Base-by-base conservation (phyloP, 1,140 invertebrate species). In the Trichonephila clavata region DNA sequence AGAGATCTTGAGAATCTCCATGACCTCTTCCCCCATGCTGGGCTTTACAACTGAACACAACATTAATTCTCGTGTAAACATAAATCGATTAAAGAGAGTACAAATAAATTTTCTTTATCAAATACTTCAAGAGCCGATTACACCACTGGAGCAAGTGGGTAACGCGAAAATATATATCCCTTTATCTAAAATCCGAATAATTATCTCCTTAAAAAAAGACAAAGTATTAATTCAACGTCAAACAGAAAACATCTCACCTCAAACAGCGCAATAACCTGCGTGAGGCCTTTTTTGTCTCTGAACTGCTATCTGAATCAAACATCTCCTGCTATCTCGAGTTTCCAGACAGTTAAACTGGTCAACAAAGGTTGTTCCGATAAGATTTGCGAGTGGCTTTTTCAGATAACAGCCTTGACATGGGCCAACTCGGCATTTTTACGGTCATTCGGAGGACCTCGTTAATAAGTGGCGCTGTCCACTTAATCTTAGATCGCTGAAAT, bases 381-480 rank as follows among this genome's bases (percentile, higher is more conserved):
- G 71, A 77, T 77, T 39, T 39, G 71, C 71, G 71, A 77, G 27
- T 32, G 71, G 10, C 68, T 18, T 77, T 32, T 16, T 16, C 2
- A 24, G 27, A 77, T 32, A 77, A 77, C 71, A 39, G 13, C 14
- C 16, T 39, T 32, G 71, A 18, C 71, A 39, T 50, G 50, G 7
- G 50, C 3, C 7, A 50, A 50, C 50, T 50, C 0, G 10, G 7
- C 7, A 0, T 50, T 50, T 39, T 20, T 39, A 4, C 14, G 18
- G 24, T 20, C 71, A 43, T 24, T 24, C 59, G 21, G 10, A 59
- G 20, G 6, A 13, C 7, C 18, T 59, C 81, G n/a, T 83, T 83
- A 83, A 83, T 83, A 83, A 57, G 81, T 2, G 10, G 81, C n/a
- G 20, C 81, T 83, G 81, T 83, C 81, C 81, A 57, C 81, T 83